A percentile compares a stretch with the other conserved stretches of the same genome.
phyloP scores from a whole-genome alignment of 64 coral and sea anemone genomes.

The Stichodactyla helianthus region DNA sequence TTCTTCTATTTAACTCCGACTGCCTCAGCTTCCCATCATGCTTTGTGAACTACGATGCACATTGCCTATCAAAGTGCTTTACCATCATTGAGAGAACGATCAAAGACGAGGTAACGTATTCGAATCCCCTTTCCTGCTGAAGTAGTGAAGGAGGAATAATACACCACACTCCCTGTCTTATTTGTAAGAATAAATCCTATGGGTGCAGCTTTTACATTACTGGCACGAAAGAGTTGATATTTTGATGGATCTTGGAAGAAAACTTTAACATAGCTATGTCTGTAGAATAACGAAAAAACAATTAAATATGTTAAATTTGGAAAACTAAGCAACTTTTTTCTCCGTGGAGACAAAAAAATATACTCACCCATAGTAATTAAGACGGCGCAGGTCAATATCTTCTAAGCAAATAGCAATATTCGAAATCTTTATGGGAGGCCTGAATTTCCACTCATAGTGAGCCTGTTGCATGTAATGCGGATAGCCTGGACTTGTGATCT shows the following conservation, averaged over 20 bases:
- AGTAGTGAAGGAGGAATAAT: not conserved
- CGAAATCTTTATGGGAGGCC: not conserved
- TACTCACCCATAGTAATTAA: not conserved
- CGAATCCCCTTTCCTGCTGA: not conserved
- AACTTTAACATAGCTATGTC: not conserved
- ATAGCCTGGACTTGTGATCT: not conserved
- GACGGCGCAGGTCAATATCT: not conserved
- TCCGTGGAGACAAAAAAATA: too few species aligned
- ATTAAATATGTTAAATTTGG: too few species aligned
- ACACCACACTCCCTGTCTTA: not conserved
- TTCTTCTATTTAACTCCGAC: too few species aligned
- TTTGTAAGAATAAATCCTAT: not conserved
- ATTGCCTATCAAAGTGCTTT: too few species aligned
- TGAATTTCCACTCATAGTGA: not conserved
- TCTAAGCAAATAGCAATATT: not conserved
- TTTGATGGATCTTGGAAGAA: not conserved
- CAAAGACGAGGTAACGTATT: not conserved
- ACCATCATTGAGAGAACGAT: too few species aligned
- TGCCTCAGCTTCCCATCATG: too few species aligned
- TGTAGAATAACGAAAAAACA: too few species aligned
- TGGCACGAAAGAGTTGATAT: not conserved
- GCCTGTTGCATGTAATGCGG: not conserved
- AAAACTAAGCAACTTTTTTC: not conserved
- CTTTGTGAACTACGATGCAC: too few species aligned
- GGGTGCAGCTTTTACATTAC: not conserved